Conservation (phyloP, 2,888 invertebrate species). For the Netelia virgata region DNA sequence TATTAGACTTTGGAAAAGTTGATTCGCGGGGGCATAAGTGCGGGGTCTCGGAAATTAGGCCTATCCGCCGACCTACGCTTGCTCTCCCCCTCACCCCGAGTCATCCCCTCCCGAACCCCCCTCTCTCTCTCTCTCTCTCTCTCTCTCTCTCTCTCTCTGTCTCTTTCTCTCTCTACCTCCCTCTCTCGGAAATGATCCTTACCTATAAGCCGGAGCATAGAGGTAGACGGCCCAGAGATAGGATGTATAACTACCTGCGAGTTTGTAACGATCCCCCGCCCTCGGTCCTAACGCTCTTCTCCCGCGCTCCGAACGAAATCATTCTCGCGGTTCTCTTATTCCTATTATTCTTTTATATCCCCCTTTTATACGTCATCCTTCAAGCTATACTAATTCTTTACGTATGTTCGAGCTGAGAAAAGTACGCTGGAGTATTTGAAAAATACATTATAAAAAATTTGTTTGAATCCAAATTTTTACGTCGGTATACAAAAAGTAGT, state of each 20-base stretch:
- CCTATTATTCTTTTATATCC: slow-evolving; percentile 39
- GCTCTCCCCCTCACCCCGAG: slow-evolving; percentile 23
- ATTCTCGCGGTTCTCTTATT: slow-evolving; percentile 65
- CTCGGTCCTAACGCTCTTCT: slow-evolving; percentile 56
- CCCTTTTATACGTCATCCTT: slow-evolving; percentile 32
- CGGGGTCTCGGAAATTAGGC: slow-evolving; percentile 83
- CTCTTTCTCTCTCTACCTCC: slow-evolving; percentile 2
- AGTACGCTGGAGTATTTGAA: slow-evolving; percentile 6
- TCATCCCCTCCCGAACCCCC: neutral
- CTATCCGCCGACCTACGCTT: slow-evolving; percentile 80
- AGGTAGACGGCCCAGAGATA: slow-evolving; percentile 49
- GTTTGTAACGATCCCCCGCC: slow-evolving; percentile 63
- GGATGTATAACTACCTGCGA: slow-evolving; percentile 70
- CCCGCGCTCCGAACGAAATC: slow-evolving; percentile 58
- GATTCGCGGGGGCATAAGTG: slow-evolving; percentile 82
- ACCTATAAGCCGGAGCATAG: slow-evolving; percentile 51
- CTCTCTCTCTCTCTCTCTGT: slow-evolving; percentile 28
- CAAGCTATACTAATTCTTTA: slow-evolving; percentile 26
- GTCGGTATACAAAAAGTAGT: neutral
- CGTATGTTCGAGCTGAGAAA: neutral
- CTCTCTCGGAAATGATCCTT: slow-evolving; percentile 52
- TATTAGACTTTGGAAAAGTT: slow-evolving; percentile 84
- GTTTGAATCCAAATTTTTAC: neutral
- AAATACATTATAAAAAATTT: neutral
- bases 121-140: too few species aligned